These are phyloP conservation scores for Hypomesus transpacificus DNA, from an alignment of 2,113 vertebrate species.

Conservation along the genomic window DNA sequence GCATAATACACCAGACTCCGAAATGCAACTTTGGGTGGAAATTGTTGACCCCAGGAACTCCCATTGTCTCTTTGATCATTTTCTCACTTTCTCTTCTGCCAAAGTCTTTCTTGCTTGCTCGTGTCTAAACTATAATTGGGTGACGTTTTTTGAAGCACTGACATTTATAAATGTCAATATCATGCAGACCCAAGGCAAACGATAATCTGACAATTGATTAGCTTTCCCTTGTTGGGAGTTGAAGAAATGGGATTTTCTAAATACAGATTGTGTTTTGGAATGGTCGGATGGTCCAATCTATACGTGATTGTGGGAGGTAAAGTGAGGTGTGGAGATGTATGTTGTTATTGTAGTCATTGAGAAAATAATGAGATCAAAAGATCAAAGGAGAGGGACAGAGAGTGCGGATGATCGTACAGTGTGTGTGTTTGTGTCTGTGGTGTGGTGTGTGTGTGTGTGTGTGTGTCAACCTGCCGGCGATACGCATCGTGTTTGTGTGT, in stretches of 20 bases:
- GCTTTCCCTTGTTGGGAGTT: conserved; percentile 16
- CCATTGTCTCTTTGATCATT: neutral
- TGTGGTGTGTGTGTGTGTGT: conserved; percentile 4
- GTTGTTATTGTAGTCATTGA: too few species aligned
- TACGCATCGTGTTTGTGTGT: conserved; percentile 10
- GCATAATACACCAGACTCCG: neutral
- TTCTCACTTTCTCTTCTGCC: neutral
- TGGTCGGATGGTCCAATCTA: too few species aligned
- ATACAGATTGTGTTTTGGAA: too few species aligned
- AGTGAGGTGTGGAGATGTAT: too few species aligned
- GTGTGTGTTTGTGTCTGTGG: conserved; percentile 7
- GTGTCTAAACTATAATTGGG: conserved; percentile 32
- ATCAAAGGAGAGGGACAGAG: too few species aligned
- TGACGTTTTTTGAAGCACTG: conserved; percentile 50
- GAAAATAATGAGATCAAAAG: too few species aligned
- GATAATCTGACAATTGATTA: conserved; percentile 52
- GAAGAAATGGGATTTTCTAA: neutral
- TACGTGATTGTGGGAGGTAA: too few species aligned
- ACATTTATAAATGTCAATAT: conserved; percentile 65
- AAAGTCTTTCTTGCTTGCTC: conserved; percentile 1
- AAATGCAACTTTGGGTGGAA: neutral
- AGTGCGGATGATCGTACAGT: neutral
- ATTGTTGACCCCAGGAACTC: neutral
- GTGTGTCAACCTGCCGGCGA: neutral
- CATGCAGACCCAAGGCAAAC: conserved; percentile 35